Evolutionary conservation across 2,888 invertebrate genomes (phyloP).

Genomic region (Tuberolachnus salignus): DNA sequence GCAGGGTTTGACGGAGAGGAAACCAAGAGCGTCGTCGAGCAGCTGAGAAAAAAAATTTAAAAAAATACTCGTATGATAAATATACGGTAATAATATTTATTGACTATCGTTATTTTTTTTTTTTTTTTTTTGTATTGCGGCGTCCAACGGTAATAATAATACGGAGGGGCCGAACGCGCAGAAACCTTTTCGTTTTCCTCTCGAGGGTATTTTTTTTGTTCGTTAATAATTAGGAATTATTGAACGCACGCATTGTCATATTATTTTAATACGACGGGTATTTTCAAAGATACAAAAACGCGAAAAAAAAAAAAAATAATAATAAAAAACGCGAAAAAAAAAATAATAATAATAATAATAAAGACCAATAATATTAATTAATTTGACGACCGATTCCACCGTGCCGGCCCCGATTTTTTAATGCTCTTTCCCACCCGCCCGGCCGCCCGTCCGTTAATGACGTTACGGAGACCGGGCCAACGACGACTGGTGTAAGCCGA

Average conservation of each 20-base stretch:
- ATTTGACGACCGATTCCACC: slow-evolving; percentile 4
- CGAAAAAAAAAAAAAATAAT: too few species aligned
- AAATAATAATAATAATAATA: too few species aligned
- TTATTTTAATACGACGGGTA: background rate
- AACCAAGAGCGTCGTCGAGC: background rate
- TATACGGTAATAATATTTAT: slow-evolving; percentile 1
- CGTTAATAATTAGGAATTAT: slow-evolving; percentile 7
- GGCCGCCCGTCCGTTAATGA: slow-evolving; percentile 15
- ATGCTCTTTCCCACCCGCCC: background rate
- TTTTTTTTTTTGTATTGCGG: too few species aligned
- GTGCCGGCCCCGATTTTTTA: slow-evolving; percentile 1
- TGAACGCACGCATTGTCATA: background rate
- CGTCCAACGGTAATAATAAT: too few species aligned
- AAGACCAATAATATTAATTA: slow-evolving; percentile 23
- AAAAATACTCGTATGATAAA: background rate
- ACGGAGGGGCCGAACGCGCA: too few species aligned
- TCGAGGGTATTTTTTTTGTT: background rate
- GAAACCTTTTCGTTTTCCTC: background rate
- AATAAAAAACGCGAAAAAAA: slow-evolving; percentile 1
- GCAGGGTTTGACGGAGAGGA: background rate
- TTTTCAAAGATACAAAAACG: background rate
- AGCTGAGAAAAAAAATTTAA: too few species aligned
- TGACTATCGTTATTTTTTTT: too few species aligned
- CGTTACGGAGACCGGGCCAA: background rate
- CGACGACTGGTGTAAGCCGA: background rate